phyloP scores from a whole-genome alignment of 2,888 invertebrate species.

The Ypsolopha sequella region DNA sequence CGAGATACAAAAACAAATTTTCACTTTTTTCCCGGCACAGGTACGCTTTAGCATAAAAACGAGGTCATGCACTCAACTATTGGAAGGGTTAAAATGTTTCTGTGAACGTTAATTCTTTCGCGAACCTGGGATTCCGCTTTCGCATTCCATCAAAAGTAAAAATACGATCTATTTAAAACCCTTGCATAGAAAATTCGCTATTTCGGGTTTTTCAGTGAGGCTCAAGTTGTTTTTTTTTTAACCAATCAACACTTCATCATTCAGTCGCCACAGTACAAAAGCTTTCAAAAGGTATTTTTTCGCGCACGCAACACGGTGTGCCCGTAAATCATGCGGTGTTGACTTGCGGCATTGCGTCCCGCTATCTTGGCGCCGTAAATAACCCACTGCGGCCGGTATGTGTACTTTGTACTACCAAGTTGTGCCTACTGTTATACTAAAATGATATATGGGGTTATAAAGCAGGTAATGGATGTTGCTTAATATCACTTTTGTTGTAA shows the following conservation, averaged over 20 bases:
- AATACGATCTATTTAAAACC: background rate
- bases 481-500: too few species aligned
- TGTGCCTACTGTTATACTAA: too few species aligned
- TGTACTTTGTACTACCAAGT: background rate
- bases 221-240: background rate
- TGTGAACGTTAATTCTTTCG: background rate
- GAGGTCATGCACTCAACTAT: background rate
- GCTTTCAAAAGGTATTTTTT: background rate
- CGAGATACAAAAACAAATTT: background rate
- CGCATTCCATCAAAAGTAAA: background rate
- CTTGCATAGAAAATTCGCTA: too few species aligned
- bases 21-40: background rate
- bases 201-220: too few species aligned
- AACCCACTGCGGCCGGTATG: background rate
- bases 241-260: background rate
- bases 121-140: background rate
- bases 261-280: background rate
- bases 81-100: background rate
- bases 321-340: constrained; percentile 1
- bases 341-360: background rate
- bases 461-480: too few species aligned
- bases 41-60: background rate
- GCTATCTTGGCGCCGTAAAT: background rate
- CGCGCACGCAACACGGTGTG: background rate
- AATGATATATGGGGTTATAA: constrained; percentile 1